Percentiles rank a stretch among this genome's conserved stretches.
These are phyloP conservation scores for Eclectus roratus DNA, from an alignment of 2,113 vertebrate species.

Conservation along the genomic window DNA sequence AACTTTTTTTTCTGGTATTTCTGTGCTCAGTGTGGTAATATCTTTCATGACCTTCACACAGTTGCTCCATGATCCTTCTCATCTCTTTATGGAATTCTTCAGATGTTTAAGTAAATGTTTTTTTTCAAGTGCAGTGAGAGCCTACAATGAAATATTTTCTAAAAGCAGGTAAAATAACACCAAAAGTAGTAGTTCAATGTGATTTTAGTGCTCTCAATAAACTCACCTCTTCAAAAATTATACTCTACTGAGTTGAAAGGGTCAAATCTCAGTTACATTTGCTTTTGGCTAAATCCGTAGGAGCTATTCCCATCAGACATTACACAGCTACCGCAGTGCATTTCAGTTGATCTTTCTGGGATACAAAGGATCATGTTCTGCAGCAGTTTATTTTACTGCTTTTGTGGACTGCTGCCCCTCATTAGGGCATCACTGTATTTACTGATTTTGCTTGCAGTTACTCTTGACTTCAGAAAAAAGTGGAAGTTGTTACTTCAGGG, in stretches of 20 bases:
- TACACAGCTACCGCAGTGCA: not conserved
- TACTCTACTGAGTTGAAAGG: not conserved
- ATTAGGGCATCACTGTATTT: not conserved
- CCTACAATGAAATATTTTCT: not conserved
- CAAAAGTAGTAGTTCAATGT: not conserved
- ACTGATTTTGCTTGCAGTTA: conserved; percentile 2
- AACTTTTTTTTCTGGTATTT: not conserved
- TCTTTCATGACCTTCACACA: not conserved
- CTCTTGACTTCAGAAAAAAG: conserved; percentile 13
- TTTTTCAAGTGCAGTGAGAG: not conserved
- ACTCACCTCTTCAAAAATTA: not conserved
- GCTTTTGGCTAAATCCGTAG: not conserved
- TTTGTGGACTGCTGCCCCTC: conserved; percentile 20
- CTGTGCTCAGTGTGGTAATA: not conserved
- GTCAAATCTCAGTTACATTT: not conserved
- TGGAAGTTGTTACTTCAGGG: not conserved
- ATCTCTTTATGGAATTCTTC: not conserved
- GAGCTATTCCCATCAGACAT: not conserved
- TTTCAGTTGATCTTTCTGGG: not conserved
- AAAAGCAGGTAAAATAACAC: not conserved
- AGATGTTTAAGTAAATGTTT: not conserved
- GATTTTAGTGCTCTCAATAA: not conserved
- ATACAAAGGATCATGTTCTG: conserved; percentile 5
- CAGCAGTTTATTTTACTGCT: conserved; percentile 26
- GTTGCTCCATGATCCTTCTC: not conserved